These are phyloP conservation scores for Heterodera carotae DNA, from an alignment of 1,140 invertebrate species.

Conservation along the genomic window DNA sequence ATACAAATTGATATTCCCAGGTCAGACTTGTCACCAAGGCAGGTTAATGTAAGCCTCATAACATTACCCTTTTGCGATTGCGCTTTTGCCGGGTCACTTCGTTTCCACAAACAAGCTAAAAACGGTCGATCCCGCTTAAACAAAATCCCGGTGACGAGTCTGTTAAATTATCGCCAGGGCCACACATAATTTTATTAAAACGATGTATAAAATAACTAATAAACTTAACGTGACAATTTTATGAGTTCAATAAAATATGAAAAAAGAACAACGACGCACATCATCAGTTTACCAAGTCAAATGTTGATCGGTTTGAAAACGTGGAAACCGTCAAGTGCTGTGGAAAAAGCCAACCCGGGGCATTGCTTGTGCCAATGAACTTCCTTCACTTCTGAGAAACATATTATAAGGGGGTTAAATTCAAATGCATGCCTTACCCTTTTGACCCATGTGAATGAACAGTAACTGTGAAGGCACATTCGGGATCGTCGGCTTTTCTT, in stretches of 20 bases:
- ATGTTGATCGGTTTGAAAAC: constrained; percentile 97
- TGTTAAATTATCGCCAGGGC: too few relatives aligned
- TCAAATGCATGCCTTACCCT: constrained; percentile 53
- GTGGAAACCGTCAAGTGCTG: constrained; percentile 90
- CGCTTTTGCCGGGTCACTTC: too few relatives aligned
- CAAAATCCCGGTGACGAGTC: too few relatives aligned
- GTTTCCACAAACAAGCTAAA: too few relatives aligned
- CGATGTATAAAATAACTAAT: too few relatives aligned
- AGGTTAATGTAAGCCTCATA: too few relatives aligned
- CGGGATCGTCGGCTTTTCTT: constrained; percentile 33
- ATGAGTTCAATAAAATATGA: neutral
- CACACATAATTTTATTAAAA: too few relatives aligned
- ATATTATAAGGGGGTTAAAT: neutral
- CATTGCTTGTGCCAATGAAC: constrained; percentile 96
- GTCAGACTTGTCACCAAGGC: too few relatives aligned
- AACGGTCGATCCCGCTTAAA: too few relatives aligned
- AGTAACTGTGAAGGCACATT: constrained; percentile 83
- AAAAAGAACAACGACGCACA: neutral
- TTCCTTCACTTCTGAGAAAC: constrained; percentile 78
- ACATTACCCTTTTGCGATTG: too few relatives aligned
- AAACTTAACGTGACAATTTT: too few relatives aligned
- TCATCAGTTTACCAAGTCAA: constrained; percentile 68
- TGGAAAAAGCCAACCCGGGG: constrained; percentile 88
- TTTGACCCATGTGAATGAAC: constrained; percentile 97
- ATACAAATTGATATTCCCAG: too few relatives aligned